Percentiles rank a stretch among this genome's conserved stretches.
Conservation (phyloP, 2,888 invertebrate genomes). For the Aphodius sticticus region DNA sequence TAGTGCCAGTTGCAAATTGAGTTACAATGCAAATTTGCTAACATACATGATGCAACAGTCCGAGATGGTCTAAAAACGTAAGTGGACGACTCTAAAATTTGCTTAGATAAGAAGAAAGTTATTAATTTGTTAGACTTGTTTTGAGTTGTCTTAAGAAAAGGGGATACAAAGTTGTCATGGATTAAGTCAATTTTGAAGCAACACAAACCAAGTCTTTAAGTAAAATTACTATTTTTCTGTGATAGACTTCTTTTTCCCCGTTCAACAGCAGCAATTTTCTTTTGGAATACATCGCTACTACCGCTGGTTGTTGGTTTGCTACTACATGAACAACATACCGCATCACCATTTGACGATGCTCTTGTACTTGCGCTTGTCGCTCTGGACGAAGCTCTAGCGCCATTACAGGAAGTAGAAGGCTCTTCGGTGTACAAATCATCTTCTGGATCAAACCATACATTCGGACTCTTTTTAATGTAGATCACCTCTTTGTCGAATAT, state of each 20-base stretch:
- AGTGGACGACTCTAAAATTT: slow-evolving; percentile 31
- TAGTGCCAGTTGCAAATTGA: background rate
- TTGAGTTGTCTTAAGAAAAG: background rate
- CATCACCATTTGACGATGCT: background rate
- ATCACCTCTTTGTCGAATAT: slow-evolving; percentile 36
- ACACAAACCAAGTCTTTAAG: background rate
- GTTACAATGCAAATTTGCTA: background rate
- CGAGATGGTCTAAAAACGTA: slow-evolving; percentile 30
- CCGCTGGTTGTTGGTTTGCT: background rate
- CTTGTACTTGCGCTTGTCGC: background rate
- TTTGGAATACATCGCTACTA: background rate
- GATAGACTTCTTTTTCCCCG: background rate
- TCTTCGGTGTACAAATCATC: slow-evolving; percentile 21
- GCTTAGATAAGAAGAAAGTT: slow-evolving; percentile 9
- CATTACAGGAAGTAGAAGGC: background rate
- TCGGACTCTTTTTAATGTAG: slow-evolving; percentile 34
- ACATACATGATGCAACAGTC: slow-evolving; percentile 33
- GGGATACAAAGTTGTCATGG: no score
- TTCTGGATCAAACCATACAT: slow-evolving; percentile 34
- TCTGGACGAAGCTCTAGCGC: background rate
- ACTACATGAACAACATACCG: background rate
- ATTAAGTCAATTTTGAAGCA: background rate
- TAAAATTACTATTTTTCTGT: background rate
- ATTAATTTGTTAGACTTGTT: background rate
- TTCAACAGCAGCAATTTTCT: background rate